phyloP scores from a whole-genome alignment of 2,888 invertebrate species.

The Eupeodes luniger region DNA sequence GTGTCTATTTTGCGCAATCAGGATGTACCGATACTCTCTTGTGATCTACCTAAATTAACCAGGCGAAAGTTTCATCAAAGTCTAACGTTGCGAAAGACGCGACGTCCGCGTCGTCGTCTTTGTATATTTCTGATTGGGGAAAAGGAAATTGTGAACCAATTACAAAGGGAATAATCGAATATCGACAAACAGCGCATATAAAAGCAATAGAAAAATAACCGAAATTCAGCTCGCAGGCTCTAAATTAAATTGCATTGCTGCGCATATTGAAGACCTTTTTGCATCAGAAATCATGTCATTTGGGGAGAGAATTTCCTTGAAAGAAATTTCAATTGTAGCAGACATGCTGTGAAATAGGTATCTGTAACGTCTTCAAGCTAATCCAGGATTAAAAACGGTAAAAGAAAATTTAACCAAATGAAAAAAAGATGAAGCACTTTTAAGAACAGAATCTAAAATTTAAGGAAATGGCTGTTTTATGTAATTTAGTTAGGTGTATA shows the following conservation, averaged over 20 bases:
- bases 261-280: constrained; percentile 35
- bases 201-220: constrained; percentile 31
- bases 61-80: constrained; percentile 70
- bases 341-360: not conserved
- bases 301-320: constrained; percentile 15
- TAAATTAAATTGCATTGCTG: constrained; percentile 70
- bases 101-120: not conserved
- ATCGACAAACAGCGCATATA: not conserved
- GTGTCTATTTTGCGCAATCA: constrained; percentile 50
- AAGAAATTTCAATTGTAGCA: constrained; percentile 26
- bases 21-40: constrained; percentile 62
- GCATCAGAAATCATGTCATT: constrained; percentile 52
- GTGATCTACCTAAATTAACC: constrained; percentile 70
- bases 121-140: constrained; percentile 6
- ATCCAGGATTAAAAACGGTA: constrained; percentile 40
- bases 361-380: constrained; percentile 28
- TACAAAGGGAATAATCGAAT: constrained; percentile 61
- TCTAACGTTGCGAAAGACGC: not conserved
- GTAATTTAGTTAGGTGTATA: too few relatives aligned
- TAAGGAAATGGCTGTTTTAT: too few relatives aligned
- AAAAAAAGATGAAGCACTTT: too few relatives aligned
- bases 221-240: constrained; percentile 70
- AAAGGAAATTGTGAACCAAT: constrained; percentile 74
- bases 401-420: not conserved
- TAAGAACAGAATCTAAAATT: too few relatives aligned